Base-by-base conservation (phyloP, 2,113 vertebrate species). In the Hippocampus abdominalis region DNA sequence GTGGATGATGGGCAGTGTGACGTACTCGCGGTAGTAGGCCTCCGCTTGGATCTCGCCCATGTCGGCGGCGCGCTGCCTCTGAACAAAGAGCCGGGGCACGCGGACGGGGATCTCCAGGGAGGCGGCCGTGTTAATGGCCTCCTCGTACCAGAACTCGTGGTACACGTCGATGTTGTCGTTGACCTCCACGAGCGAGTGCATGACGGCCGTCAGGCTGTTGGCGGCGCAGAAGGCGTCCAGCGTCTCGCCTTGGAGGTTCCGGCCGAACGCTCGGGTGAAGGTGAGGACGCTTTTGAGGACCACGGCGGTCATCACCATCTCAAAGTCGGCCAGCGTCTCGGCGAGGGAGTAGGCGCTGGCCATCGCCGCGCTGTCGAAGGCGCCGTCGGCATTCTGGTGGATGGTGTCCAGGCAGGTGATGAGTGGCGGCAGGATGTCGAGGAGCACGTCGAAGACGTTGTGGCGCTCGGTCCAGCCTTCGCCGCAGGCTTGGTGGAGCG, bases 131-230 rank as follows among this genome's bases (percentile, higher is more conserved):
- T 85, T 92, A 10, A 92, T 90, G 5, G 94, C 95, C 86, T 98
- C 95, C 78, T 97, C 95, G 42, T 94, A 96, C 95, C 96, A 98
- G 88, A 96, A 98, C n/a, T 97, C 95, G 3, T 98, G 95, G 85
- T 98, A 97, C 54, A 98, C 94, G 1, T 96, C 95, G 2, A 98
- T 95, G 72, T 98, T 96, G 44, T 97, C 95, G 73, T 95, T 94
- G 60, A 98, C 94, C 81, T 98, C 95, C 0, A 96, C 96, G 6
- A 98, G 90, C 1, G 96, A 94, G 82, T 96, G 94, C 70, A 97
- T 80, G 15, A 96, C 95, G 0, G 95, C 95, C 0, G 95, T 97
- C 56, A 98, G 70, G 74, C 95, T 97, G 87, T 93, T 93, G 71
- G 95, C 94, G 4, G 95, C 95, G 40, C 94, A 94, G 75, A 95